Percentiles rank a stretch among this genome's conserved stretches.
phyloP scores from a whole-genome alignment of 1,140 invertebrate species.

The Drosophila fuyamai region DNA sequence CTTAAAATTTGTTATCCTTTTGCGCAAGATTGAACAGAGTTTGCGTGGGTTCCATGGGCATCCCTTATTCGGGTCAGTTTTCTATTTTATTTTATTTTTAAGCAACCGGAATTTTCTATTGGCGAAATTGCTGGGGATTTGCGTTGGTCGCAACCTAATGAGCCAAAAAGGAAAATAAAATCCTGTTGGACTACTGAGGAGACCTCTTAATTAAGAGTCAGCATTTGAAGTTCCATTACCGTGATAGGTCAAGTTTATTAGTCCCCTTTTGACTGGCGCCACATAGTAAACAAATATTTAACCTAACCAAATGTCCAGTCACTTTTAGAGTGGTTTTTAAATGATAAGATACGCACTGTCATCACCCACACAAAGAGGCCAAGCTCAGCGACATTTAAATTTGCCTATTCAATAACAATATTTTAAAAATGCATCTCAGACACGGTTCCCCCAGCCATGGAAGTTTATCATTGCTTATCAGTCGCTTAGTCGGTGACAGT shows the following conservation, averaged over 20 bases:
- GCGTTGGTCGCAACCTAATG: slow-evolving; percentile 11
- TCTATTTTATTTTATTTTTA: slow-evolving; percentile 36
- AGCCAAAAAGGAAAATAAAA: neutral
- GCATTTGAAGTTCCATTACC: neutral
- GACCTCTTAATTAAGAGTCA: neutral
- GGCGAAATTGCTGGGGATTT: slow-evolving; percentile 22
- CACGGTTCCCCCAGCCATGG: neutral
- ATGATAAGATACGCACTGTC: slow-evolving; percentile 21
- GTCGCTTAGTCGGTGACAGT: slow-evolving; percentile 22
- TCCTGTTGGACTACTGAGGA: neutral
- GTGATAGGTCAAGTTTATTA: slow-evolving; percentile 41
- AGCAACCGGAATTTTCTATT: slow-evolving; percentile 4
- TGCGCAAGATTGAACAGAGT: slow-evolving; percentile 79
- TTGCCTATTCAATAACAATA: slow-evolving; percentile 43
- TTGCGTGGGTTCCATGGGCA: slow-evolving; percentile 49
- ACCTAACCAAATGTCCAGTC: slow-evolving; percentile 52
- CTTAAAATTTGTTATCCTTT: slow-evolving; percentile 74
- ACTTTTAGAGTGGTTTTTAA: slow-evolving; percentile 15
- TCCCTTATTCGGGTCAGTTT: slow-evolving; percentile 60
- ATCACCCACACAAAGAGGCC: slow-evolving; percentile 52
- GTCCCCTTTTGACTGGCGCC: slow-evolving; percentile 53
- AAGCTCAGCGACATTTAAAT: slow-evolving; percentile 76
- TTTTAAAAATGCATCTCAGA: slow-evolving; percentile 49
- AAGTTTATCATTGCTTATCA: slow-evolving; percentile 63
- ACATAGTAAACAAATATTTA: slow-evolving; percentile 59